A percentile compares a stretch with the other conserved stretches of the same genome.
Evolutionary conservation across 1,140 invertebrate species (phyloP).

Genomic region (Papilio xuthus): DNA sequence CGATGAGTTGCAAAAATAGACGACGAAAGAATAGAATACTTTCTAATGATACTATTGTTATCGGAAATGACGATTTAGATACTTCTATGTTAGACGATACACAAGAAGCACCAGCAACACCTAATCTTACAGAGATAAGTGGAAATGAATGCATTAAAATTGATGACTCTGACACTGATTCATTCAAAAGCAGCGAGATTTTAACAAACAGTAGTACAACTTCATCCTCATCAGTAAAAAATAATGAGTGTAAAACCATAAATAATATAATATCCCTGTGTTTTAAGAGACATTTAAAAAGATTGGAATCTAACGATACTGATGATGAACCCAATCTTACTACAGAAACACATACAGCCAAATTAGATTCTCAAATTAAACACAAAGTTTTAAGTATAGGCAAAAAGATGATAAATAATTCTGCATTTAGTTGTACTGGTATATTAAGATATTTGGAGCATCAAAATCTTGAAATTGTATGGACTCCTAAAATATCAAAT

Average conservation of each 20-base stretch:
- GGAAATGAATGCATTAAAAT: constrained; percentile 59
- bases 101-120: constrained; percentile 8
- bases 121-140: constrained; percentile 6
- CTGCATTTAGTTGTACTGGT: constrained; percentile 60
- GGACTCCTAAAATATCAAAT: constrained; percentile 46
- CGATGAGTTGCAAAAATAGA: constrained; percentile 46
- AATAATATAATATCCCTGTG: constrained; percentile 52
- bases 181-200: constrained; percentile 28
- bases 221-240: constrained; percentile 1
- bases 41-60: constrained; percentile 64
- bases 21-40: constrained; percentile 45
- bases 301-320: constrained; percentile 33
- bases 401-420: constrained; percentile 61
- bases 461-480: constrained; percentile 63
- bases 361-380: constrained; percentile 52
- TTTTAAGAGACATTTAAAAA: constrained; percentile 54
- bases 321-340: constrained; percentile 34
- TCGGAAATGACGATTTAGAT: constrained; percentile 46
- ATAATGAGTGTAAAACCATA: constrained; percentile 39
- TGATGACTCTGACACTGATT: constrained; percentile 54
- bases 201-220: constrained; percentile 31
- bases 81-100: constrained; percentile 30
- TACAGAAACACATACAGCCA: constrained; percentile 32
- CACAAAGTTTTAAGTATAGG: constrained; percentile 73
- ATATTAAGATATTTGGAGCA: constrained; percentile 67